phyloP scores from a whole-genome alignment of 2,888 invertebrate species.

The Mythimna vitellina region DNA sequence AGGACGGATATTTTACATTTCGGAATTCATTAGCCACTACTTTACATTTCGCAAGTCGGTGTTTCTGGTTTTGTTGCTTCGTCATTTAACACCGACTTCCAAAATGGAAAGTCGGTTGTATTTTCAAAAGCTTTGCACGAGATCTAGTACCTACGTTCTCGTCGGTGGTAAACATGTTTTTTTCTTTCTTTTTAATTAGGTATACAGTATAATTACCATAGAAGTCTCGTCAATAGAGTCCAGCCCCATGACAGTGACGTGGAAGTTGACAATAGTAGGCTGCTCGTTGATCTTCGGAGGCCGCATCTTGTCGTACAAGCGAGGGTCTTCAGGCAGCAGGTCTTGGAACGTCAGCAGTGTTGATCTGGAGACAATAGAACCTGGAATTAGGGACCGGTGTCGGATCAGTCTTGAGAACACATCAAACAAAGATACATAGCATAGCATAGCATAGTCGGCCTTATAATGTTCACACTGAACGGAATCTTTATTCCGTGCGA shows the following conservation, averaged over 20 bases:
- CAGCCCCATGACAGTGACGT: slow-evolving; percentile 98
- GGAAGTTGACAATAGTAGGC: slow-evolving; percentile 97
- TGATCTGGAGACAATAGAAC: slow-evolving; percentile 83
- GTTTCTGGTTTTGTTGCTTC: too few species aligned
- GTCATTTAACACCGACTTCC: background rate
- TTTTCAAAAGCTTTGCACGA: background rate
- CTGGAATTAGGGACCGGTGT: slow-evolving; percentile 11
- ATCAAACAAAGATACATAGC: too few species aligned
- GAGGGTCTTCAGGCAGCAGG: slow-evolving; percentile 96
- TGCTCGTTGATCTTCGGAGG: slow-evolving; percentile 97
- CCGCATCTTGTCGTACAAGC: slow-evolving; percentile 97
- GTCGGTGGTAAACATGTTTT: too few species aligned
- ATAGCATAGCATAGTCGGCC: too few species aligned
- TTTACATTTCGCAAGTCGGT: too few species aligned
- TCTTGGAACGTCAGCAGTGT: slow-evolving; percentile 95
- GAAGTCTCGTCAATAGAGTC: slow-evolving; percentile 99
- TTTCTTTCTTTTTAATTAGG: too few species aligned
- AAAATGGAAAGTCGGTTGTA: background rate
- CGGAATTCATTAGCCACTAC: too few species aligned
- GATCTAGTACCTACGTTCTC: too few species aligned
- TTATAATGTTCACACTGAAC: too few species aligned
- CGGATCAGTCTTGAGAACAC: background rate
- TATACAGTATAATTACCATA: slow-evolving; percentile 92
- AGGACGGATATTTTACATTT: too few species aligned
- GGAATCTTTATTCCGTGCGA: too few species aligned